phyloP scores from a whole-genome alignment of 2,797 vertebrate species.

The Philypnodon macrostomus region DNA sequence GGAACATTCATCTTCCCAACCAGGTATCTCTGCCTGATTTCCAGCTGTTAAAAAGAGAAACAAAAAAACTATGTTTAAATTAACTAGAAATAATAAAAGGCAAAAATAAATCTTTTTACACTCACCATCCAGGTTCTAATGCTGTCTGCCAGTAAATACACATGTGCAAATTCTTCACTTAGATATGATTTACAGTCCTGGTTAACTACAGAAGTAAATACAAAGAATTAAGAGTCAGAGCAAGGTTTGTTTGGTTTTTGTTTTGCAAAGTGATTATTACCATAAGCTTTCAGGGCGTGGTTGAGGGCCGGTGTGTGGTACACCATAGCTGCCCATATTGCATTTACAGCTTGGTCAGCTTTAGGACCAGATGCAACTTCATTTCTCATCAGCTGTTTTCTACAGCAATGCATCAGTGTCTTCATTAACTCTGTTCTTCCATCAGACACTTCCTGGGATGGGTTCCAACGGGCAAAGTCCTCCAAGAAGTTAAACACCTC shows the following conservation, averaged over 20 bases:
- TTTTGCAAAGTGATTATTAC: constrained; percentile 71
- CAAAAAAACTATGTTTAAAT: neutral
- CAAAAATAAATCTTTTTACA: constrained; percentile 6
- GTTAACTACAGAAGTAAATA: constrained; percentile 75
- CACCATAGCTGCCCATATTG: constrained; percentile 94
- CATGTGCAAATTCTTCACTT: constrained; percentile 88
- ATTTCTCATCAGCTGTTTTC: constrained; percentile 86
- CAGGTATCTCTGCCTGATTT: constrained; percentile 94
- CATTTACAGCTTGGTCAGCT: constrained; percentile 95
- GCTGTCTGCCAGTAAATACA: constrained; percentile 88
- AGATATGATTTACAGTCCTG: constrained; percentile 82
- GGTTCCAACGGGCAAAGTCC: constrained; percentile 90
- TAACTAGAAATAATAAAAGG: neutral
- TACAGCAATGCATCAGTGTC: constrained; percentile 85
- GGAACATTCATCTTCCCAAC: constrained; percentile 80
- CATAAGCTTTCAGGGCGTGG: constrained; percentile 84
- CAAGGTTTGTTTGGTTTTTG: neutral
- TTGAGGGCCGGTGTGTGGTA: constrained; percentile 92
- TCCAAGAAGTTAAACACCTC: constrained; percentile 85
- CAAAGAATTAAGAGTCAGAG: neutral
- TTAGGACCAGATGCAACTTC: constrained; percentile 87
- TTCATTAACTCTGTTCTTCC: constrained; percentile 86
- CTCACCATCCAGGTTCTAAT: constrained; percentile 99
- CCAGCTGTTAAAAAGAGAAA: constrained; percentile 76
- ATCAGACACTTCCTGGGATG: constrained; percentile 82